Evolutionary conservation across 2,797 vertebrate species (phyloP).

Genomic region (Glyptemys insculpta): DNA sequence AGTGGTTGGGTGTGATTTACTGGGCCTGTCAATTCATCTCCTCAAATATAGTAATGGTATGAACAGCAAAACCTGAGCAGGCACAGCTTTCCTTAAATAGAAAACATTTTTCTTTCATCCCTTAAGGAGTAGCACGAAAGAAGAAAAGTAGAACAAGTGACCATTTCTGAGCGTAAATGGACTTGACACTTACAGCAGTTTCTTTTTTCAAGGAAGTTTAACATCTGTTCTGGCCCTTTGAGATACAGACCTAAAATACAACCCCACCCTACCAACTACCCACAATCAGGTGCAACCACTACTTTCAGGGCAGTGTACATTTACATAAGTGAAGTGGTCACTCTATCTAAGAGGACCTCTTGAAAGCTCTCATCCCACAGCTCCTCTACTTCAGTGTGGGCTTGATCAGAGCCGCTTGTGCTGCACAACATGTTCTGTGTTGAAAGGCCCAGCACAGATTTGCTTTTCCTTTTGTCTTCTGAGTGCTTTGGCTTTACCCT

Average conservation of each 20-base stretch:
- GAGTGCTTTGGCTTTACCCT: neutral
- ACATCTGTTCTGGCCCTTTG: neutral
- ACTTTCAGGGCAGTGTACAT: neutral
- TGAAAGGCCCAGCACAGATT: neutral
- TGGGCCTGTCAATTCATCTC: neutral
- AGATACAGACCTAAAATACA: neutral
- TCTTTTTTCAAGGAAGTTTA: neutral
- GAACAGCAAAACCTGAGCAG: neutral
- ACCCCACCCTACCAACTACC: neutral
- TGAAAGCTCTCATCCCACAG: neutral
- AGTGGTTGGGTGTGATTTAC: neutral
- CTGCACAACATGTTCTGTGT: neutral
- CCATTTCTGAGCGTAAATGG: neutral
- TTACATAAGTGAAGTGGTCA: neutral
- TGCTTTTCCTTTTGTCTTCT: neutral
- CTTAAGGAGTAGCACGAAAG: neutral
- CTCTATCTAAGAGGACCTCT: neutral
- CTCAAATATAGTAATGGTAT: neutral
- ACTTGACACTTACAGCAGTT: neutral
- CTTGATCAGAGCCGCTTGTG: neutral
- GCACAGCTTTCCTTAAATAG: neutral
- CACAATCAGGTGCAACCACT: neutral
- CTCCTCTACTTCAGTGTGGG: neutral
- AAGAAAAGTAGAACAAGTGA: neutral
- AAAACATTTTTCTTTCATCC: neutral